Evolutionary conservation across 1,140 invertebrate genomes (phyloP).

Genomic region (Drosophila willistoni): DNA sequence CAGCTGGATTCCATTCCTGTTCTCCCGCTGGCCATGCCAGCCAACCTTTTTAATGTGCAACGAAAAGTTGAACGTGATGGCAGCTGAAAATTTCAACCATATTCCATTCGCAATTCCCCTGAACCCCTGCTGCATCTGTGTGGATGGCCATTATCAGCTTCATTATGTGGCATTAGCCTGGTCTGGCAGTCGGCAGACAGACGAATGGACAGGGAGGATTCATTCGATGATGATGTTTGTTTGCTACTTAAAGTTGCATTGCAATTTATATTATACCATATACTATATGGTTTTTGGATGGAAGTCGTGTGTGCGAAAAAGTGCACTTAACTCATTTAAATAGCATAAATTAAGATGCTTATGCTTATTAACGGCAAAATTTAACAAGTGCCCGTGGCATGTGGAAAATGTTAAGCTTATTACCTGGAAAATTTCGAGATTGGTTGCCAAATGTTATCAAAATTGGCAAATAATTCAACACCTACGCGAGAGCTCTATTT

Average conservation of each 20-base stretch:
- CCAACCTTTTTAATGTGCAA: slow-evolving; percentile 54
- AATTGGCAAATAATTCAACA: slow-evolving; percentile 13
- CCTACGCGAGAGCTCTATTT: slow-evolving; percentile 2
- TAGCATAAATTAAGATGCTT: slow-evolving; percentile 66
- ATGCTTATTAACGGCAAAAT: slow-evolving; percentile 61
- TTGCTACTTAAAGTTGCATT: slow-evolving; percentile 71
- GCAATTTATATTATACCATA: slow-evolving; percentile 55
- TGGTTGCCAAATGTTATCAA: slow-evolving; percentile 26
- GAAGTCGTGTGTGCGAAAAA: slow-evolving; percentile 46
- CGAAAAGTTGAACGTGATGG: slow-evolving; percentile 67
- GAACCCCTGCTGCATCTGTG: not conserved
- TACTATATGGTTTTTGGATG: too few relatives aligned
- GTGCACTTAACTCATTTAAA: slow-evolving; percentile 65
- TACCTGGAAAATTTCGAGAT: slow-evolving; percentile 52
- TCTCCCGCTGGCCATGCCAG: not conserved
- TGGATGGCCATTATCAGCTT: slow-evolving; percentile 75
- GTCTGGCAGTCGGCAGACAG: not conserved
- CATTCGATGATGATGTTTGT: slow-evolving; percentile 38
- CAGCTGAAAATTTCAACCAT: slow-evolving; percentile 32
- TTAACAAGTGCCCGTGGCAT: slow-evolving; percentile 17
- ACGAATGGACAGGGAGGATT: not conserved
- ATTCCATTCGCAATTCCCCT: slow-evolving; percentile 38
- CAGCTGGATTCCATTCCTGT: slow-evolving; percentile 6
- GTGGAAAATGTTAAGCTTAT: slow-evolving; percentile 58
- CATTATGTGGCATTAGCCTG: slow-evolving; percentile 77